Evolutionary conservation across 2,797 vertebrate species (phyloP).

Genomic region (Ateles fusciceps): DNA sequence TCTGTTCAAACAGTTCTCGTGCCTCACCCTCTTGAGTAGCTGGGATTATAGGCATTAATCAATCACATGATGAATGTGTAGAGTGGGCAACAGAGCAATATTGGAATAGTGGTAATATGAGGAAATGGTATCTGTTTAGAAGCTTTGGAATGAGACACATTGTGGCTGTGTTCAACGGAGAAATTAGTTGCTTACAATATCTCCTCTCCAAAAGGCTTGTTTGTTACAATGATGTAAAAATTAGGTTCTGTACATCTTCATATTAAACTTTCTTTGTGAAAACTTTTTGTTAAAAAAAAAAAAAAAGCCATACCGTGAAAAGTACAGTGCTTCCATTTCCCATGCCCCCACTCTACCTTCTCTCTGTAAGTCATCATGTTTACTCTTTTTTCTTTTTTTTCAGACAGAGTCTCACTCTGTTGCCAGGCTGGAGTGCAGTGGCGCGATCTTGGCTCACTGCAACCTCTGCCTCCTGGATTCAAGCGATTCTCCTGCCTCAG

Average conservation of each 20-base stretch:
- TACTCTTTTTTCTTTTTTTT: not conserved
- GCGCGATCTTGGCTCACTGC: no score
- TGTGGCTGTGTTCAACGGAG: not conserved
- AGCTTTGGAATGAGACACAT: constrained; percentile 90
- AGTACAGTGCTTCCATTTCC: not conserved
- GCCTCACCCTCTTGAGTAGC: not conserved
- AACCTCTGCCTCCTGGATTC: no score
- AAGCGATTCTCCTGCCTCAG: no score
- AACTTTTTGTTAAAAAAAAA: constrained; percentile 32
- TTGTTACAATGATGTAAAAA: constrained; percentile 17
- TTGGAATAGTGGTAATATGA: constrained; percentile 93
- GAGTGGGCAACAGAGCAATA: constrained; percentile 92
- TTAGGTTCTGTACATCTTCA: not conserved
- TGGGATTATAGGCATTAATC: not conserved
- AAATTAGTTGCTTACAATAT: not conserved
- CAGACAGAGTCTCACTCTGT: no score
- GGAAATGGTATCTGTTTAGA: constrained; percentile 95
- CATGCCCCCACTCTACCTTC: not conserved
- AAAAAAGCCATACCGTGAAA: no score
- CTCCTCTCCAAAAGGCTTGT: not conserved
- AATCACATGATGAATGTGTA: constrained; percentile 84
- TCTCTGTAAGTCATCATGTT: not conserved
- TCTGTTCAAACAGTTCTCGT: not conserved
- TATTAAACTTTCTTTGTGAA: constrained; percentile 48
- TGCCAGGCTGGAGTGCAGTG: no score